These are phyloP conservation scores for Saguinus imperator DNA, from an alignment of 2,113 vertebrate genomes.

Conservation along the genomic window DNA sequence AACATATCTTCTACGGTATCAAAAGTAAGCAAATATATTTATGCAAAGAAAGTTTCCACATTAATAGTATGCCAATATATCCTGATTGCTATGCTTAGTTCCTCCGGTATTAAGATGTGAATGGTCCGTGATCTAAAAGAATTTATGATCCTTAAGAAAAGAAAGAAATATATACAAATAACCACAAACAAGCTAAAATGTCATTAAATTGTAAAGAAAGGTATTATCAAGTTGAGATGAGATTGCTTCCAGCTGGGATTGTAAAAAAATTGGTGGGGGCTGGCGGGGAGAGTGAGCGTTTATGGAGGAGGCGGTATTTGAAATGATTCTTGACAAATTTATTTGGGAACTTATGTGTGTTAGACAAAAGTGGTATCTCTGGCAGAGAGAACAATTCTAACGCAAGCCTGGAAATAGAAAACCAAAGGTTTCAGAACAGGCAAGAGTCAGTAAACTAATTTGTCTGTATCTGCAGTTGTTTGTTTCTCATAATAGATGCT, in stretches of 20 bases:
- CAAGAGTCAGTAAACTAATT: neutral
- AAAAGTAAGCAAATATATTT: neutral
- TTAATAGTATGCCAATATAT: neutral
- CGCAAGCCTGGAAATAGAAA: neutral
- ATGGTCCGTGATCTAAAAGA: neutral
- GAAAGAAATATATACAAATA: conserved; percentile 35
- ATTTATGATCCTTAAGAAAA: neutral
- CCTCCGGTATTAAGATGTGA: neutral
- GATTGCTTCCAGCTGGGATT: neutral
- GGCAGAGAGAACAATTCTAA: neutral
- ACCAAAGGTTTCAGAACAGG: neutral
- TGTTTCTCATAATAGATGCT: neutral
- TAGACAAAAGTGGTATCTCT: neutral
- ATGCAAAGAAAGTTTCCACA: conserved; percentile 10
- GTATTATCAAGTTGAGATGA: neutral
- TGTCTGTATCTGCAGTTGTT: neutral
- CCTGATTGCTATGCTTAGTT: neutral
- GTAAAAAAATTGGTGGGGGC: neutral
- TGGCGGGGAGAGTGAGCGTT: neutral
- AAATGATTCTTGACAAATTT: neutral
- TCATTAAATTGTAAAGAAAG: neutral
- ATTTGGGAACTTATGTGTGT: neutral
- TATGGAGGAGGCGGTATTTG: neutral
- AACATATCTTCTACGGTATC: neutral
- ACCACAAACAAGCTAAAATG: neutral